These are phyloP conservation scores for Listronotus oregonensis DNA, from an alignment of 1,140 invertebrate species.

Conservation along the genomic window DNA sequence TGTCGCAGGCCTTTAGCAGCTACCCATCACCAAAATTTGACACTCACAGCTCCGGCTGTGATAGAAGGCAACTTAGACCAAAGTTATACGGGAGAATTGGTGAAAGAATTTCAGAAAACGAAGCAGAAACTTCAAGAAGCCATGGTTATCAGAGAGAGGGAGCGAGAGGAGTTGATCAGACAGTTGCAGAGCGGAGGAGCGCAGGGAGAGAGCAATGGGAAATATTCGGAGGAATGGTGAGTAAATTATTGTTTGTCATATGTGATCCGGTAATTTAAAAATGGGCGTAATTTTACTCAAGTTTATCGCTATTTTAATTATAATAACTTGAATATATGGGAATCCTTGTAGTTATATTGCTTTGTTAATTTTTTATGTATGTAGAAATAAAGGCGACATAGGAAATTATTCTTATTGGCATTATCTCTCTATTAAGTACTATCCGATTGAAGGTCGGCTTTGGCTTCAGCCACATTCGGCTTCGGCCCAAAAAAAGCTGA, in stretches of 20 bases:
- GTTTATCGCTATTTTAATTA: no score
- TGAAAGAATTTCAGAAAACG: conserved; percentile 75
- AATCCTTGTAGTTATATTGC: no score
- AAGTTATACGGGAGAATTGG: conserved; percentile 68
- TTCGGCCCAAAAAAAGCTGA: no score
- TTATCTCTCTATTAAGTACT: no score
- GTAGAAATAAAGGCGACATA: no score
- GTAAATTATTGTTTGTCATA: conserved; percentile 13
- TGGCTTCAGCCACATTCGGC: no score
- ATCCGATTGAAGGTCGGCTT: no score
- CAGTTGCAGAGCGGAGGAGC: conserved; percentile 58
- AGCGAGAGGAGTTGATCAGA: conserved; percentile 61
- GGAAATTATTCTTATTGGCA: no score
- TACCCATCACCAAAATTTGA: conserved; percentile 33
- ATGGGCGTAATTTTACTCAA: no score
- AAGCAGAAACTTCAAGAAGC: conserved; percentile 71
- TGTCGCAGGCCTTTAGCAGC: conserved; percentile 49
- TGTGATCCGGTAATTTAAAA: no score
- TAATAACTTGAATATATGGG: no score
- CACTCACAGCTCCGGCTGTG: conserved; percentile 27
- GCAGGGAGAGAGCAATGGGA: conserved; percentile 46
- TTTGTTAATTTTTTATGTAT: no score
- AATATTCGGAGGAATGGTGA: conserved; percentile 47
- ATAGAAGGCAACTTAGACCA: conserved; percentile 55
- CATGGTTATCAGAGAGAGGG: conserved; percentile 65